These are phyloP conservation scores for Steinernema carpocapsae DNA, from an alignment of 2,888 invertebrate genomes.

Conservation along the genomic window DNA sequence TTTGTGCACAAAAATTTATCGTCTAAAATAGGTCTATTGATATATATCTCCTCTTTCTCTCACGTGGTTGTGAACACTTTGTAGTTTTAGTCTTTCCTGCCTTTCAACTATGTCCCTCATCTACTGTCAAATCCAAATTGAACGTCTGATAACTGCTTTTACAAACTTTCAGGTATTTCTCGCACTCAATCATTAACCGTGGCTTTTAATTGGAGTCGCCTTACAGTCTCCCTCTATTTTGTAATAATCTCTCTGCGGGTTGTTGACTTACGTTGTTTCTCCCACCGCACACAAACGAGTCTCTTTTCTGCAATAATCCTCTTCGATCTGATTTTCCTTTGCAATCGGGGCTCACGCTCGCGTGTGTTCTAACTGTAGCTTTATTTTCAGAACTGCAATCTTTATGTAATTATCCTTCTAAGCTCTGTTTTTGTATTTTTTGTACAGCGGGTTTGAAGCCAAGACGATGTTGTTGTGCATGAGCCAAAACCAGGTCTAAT, in stretches of 20 bases:
- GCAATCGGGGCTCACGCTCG: constrained; percentile 4
- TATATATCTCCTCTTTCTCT: no score
- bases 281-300: constrained; percentile 3
- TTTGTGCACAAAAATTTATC: no score
- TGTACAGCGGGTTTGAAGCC: constrained; percentile 28
- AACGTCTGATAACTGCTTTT: background rate
- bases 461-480: constrained; percentile 20
- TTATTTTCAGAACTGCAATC: background rate
- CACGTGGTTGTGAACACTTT: no score
- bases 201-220: constrained; percentile 16
- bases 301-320: background rate
- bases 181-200: background rate
- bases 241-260: constrained; percentile 11
- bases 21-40: no score
- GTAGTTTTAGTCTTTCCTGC: background rate
- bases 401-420: background rate
- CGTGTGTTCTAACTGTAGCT: constrained; percentile 4
- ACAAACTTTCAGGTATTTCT: background rate
- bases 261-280: constrained; percentile 29
- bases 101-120: background rate
- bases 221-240: background rate
- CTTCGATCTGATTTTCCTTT: background rate
- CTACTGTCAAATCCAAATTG: background rate
- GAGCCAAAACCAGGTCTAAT: constrained; percentile 19
- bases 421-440: background rate